Evolutionary conservation across 2,113 vertebrate species (phyloP), one percentile per base, ranked within the genome.

Genomic region (Corythaixoides concolor): DNA sequence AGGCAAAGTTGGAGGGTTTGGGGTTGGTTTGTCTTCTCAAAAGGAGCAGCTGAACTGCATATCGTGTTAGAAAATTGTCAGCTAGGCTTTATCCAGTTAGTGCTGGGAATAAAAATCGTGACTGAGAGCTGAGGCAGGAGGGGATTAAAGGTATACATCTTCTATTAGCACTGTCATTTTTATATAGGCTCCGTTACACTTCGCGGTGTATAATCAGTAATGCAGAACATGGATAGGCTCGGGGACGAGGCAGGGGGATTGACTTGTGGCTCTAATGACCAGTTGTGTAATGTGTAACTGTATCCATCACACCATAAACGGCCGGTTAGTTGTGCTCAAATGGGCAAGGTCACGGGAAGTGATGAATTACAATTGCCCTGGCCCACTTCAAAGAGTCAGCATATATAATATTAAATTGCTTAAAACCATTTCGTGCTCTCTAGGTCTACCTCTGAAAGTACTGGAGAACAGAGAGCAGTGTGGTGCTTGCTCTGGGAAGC

Each of bases 381-480:
- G 58, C 35, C 90, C 85, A 60, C 88, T 97, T 97, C 60, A 78
- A 23, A 90, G 94, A 94, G 62, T 72, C 93, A 93, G 69, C 55
- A 8, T 92, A 83, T 95, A 39, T 52, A 88, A 75, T 77, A 81
- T 86, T 83, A 86, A 96, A 91, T 55, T 30, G 77, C 83, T 93
- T 94, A 60, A 95, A 95, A 69, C 79, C 8, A 7, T 92, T 98
- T 87, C 20, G n/a, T 73, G 82, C 81, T 68, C 87, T 91, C 72
- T 62, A 79, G 17, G 33, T 77, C 49, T 95, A 4, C 85, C 39
- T 93, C 62, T 93, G 89, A 86, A 67, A 90, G 52, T 69, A 75
- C n/a, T 16, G 11, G 50, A 92, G 64, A 69, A 66, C 18, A 8
- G 28, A 63, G 16, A 39, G 21, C 24, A 33, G 55, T 11, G 22